Percentiles rank a stretch among this genome's conserved stretches.
Evolutionary conservation across 2,113 vertebrate species (phyloP).

Genomic region (Mobula hypostoma): DNA sequence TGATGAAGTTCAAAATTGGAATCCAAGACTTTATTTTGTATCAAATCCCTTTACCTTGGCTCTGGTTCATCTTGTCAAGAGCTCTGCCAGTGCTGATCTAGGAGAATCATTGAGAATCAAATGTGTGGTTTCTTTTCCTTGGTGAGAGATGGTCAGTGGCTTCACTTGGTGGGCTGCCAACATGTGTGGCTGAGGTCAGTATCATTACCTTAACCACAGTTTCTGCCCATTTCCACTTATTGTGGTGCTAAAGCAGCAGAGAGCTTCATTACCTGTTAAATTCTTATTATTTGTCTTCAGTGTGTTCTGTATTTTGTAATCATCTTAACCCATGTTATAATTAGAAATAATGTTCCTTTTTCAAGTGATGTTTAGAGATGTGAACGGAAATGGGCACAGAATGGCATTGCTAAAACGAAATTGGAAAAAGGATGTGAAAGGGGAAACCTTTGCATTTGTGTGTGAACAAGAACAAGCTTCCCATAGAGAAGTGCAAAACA

Average conservation of each 20-base stretch:
- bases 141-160: neutral
- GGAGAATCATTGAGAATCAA: neutral
- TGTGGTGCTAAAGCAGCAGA: neutral
- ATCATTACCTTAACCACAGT: no score
- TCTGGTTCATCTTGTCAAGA: neutral
- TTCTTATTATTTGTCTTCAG: neutral
- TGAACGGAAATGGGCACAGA: constrained; percentile 34
- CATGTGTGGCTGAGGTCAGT: neutral
- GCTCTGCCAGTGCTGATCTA: neutral
- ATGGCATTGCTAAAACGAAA: constrained; percentile 34
- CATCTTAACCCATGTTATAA: neutral
- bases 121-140: neutral
- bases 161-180: neutral
- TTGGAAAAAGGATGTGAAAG: constrained; percentile 37
- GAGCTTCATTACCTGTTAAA: neutral
- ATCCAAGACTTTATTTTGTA: neutral
- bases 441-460: constrained; percentile 25
- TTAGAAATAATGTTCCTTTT: constrained; percentile 33
- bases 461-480: constrained; percentile 12
- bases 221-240: neutral
- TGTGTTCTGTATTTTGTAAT: neutral
- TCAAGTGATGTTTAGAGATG: neutral
- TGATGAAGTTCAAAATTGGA: neutral
- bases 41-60: neutral
- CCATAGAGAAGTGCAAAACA: neutral